Evolutionary conservation across 2,113 vertebrate species (phyloP).

Genomic region (Ceyx cyanopectus): DNA sequence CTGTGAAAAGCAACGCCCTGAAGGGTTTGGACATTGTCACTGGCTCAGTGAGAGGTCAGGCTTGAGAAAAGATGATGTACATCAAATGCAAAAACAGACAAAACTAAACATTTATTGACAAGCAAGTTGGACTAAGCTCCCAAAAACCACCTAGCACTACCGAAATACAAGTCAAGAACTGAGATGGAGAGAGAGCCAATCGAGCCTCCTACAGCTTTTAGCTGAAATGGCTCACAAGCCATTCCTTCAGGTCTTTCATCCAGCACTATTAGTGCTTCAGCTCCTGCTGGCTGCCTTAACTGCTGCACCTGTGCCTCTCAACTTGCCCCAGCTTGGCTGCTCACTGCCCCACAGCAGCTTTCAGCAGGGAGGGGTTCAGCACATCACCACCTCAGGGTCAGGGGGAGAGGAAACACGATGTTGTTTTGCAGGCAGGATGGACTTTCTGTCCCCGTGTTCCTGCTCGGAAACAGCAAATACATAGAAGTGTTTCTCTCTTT

Average conservation of each 20-base stretch:
- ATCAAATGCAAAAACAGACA: neutral
- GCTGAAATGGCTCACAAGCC: neutral
- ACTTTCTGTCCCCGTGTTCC: neutral
- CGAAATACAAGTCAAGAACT: neutral
- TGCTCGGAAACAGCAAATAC: neutral
- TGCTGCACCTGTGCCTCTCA: neutral
- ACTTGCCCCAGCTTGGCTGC: neutral
- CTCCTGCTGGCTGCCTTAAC: slow-evolving; percentile 4
- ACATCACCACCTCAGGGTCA: neutral
- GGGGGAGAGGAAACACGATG: neutral
- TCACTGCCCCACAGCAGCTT: neutral
- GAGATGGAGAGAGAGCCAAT: neutral
- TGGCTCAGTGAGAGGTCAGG: neutral
- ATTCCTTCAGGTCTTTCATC: neutral
- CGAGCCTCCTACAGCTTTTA: slow-evolving; percentile 2
- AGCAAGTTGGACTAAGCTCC: neutral
- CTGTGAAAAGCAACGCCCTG: neutral
- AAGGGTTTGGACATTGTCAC: neutral
- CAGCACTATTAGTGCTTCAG: neutral
- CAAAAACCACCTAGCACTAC: neutral
- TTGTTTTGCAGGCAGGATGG: neutral
- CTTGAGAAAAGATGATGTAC: neutral
- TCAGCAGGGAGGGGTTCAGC: neutral
- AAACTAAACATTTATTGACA: neutral
- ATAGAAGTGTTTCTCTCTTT: neutral